Evolutionary conservation across 1,140 invertebrate genomes (phyloP).

Genomic region (Branchinecta lynchi): DNA sequence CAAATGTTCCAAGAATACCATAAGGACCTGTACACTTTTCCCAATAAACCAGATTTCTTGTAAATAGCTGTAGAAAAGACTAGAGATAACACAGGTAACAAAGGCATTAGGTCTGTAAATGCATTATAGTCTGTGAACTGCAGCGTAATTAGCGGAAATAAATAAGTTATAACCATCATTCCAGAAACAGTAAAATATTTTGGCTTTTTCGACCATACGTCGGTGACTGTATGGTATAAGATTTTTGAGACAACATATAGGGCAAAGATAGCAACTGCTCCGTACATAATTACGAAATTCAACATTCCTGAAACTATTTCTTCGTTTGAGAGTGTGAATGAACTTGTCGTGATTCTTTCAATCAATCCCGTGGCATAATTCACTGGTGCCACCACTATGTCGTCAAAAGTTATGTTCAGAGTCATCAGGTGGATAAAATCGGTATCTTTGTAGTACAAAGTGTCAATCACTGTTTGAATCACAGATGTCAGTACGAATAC

Average conservation of each 20-base stretch:
- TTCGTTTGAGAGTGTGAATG: not conserved
- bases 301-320: not conserved
- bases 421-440: not conserved
- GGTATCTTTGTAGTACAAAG: not conserved
- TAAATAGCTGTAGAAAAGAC: not conserved
- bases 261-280: not conserved
- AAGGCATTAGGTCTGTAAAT: not conserved
- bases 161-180: constrained; percentile 3
- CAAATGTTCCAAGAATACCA: constrained; percentile 7
- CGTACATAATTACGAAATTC: not conserved
- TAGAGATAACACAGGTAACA: not conserved
- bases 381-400: not conserved
- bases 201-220: not conserved
- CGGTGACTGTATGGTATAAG: not conserved
- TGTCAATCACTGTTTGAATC: not conserved
- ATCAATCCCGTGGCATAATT: not conserved
- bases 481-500: not conserved
- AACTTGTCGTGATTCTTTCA: not conserved
- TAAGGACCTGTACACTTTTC: not conserved
- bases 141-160: not conserved
- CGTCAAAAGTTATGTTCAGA: not conserved
- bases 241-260: not conserved
- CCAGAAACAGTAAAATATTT: constrained; percentile 1
- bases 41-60: not conserved
- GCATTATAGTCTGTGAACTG: not conserved